A percentile compares a stretch with the other conserved stretches of the same genome.
Conservation (phyloP, 2,113 vertebrate genomes). For the Sterrhoptilus dennistouni region DNA sequence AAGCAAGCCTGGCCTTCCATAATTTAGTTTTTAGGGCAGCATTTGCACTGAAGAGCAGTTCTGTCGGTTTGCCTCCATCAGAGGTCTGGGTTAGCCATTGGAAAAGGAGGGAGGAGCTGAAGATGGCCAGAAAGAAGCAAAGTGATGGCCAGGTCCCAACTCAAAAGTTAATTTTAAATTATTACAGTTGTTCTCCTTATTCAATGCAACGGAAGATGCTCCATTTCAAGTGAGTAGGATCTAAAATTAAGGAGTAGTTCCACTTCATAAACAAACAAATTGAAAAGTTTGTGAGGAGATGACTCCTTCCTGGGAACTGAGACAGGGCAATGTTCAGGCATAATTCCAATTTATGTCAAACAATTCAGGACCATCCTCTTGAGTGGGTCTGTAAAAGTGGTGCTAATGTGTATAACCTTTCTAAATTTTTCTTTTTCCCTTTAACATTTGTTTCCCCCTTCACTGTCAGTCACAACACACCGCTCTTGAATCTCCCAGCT, state of each 20-base stretch:
- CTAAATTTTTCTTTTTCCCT: slow-evolving; percentile 68
- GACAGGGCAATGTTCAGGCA: neutral
- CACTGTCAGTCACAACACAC: slow-evolving; percentile 84
- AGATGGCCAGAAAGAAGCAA: neutral
- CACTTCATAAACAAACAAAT: neutral
- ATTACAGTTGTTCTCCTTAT: neutral
- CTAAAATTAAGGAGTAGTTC: neutral
- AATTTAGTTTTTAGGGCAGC: neutral
- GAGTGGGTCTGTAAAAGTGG: slow-evolving; percentile 81
- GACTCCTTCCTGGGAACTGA: neutral
- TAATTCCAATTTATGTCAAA: neutral
- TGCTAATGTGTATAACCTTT: slow-evolving; percentile 80
- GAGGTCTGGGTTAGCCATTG: neutral
- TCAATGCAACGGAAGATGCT: neutral
- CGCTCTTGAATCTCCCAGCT: slow-evolving; percentile 81
- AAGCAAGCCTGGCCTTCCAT: neutral
- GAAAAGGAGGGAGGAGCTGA: neutral
- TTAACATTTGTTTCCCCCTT: slow-evolving; percentile 80
- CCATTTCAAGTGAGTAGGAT: neutral
- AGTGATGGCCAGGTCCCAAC: neutral
- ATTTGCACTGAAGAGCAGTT: neutral
- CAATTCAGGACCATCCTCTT: slow-evolving; percentile 65
- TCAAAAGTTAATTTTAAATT: neutral
- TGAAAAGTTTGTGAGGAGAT: fast-evolving
- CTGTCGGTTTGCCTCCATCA: neutral